phyloP scores from a whole-genome alignment of 2,797 vertebrate species.

The Sebastes itinus region DNA sequence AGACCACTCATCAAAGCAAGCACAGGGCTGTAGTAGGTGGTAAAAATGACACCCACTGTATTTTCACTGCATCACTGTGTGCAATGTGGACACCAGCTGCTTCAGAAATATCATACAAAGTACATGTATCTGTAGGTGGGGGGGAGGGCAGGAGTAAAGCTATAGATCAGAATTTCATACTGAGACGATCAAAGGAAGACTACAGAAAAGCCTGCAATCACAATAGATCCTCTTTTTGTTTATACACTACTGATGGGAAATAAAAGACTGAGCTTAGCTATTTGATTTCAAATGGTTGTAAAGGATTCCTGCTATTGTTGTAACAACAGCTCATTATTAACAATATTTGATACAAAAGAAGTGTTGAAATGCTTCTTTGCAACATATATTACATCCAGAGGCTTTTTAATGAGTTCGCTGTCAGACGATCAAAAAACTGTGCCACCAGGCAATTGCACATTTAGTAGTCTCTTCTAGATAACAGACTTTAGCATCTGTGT shows the following conservation, averaged over 20 bases:
- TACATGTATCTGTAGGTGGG: not conserved
- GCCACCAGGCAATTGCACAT: conserved; percentile 25
- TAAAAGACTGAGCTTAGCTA: not conserved
- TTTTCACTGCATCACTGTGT: conserved; percentile 23
- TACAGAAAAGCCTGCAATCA: not conserved
- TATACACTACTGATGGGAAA: not conserved
- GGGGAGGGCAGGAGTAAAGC: not conserved
- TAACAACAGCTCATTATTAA: conserved; percentile 29
- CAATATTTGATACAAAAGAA: conserved; percentile 4
- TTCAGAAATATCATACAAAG: conserved; percentile 26
- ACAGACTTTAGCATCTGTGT: not conserved
- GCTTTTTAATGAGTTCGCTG: conserved; percentile 51
- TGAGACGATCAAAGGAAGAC: not conserved
- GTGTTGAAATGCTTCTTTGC: conserved; percentile 9
- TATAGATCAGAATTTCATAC: conserved; percentile 22
- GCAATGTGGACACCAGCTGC: conserved; percentile 23
- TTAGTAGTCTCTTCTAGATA: conserved; percentile 14
- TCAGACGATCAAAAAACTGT: conserved; percentile 40
- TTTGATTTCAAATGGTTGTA: conserved; percentile 19
- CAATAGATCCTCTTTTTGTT: conserved; percentile 1
- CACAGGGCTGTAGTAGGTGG: conserved; percentile 34
- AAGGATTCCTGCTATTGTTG: conserved; percentile 1
- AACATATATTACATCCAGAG: conserved; percentile 14
- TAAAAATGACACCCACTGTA: conserved; percentile 45
- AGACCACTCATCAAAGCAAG: conserved; percentile 50